Evolutionary conservation across 1,140 invertebrate species (phyloP).

Genomic region (Eumaeus atala): DNA sequence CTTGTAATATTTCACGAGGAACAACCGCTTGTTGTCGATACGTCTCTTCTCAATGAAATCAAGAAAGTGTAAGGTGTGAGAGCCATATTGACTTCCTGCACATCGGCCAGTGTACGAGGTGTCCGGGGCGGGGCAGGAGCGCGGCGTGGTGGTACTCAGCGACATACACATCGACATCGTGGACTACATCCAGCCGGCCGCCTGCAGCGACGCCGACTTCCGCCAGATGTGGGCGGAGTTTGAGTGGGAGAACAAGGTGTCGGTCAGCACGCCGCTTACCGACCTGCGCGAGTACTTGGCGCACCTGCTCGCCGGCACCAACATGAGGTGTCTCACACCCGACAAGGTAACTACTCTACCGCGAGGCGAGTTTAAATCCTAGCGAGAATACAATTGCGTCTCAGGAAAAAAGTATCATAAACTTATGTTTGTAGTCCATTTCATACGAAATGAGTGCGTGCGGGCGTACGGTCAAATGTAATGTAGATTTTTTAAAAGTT

Average conservation of each 20-base stretch:
- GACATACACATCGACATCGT: conserved; percentile 99
- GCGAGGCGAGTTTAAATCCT: too few species aligned
- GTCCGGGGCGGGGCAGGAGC: conserved; percentile 91
- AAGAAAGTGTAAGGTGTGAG: too few species aligned
- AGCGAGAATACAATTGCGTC: too few species aligned
- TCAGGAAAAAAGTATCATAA: too few species aligned
- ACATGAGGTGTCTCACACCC: conserved; percentile 99
- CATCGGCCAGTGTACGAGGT: conserved; percentile 89
- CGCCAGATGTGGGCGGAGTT: conserved; percentile 99
- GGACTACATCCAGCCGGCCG: conserved; percentile 99
- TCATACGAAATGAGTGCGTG: too few species aligned
- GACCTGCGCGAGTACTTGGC: conserved; percentile 95
- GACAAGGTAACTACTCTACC: conserved; percentile 88
- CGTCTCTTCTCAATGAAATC: too few species aligned
- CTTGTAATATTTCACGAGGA: too few species aligned
- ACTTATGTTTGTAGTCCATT: too few species aligned
- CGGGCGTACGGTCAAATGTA: too few species aligned
- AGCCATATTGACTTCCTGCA: too few species aligned
- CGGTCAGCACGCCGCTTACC: conserved; percentile 95
- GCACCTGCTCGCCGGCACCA: conserved; percentile 95
- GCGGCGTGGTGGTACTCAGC: conserved; percentile 98
- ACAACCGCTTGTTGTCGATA: too few species aligned
- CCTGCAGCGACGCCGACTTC: conserved; percentile 96
- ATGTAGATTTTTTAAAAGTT: too few species aligned
- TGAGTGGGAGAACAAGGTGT: conserved; percentile 99